Conservation (phyloP, 2,888 invertebrate species). For the Eupithecia pulchellata region DNA sequence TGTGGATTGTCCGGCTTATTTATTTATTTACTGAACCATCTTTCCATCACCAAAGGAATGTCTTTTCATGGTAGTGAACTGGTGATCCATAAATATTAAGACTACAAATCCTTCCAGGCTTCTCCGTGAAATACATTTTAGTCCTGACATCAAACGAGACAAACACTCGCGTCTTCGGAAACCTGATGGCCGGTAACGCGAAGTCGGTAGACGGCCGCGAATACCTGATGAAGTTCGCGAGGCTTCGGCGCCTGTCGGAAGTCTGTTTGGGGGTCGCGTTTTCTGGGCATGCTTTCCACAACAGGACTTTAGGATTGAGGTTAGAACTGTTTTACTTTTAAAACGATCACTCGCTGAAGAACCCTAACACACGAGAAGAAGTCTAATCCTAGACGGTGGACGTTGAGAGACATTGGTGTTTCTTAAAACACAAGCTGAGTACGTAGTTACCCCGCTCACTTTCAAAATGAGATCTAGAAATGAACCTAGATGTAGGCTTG, state of each 20-base stretch:
- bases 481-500: background rate
- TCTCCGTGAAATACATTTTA: constrained; percentile 79
- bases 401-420: too few relatives aligned
- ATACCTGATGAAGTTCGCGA: constrained; percentile 74
- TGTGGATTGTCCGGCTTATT: too few relatives aligned
- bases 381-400: too few relatives aligned
- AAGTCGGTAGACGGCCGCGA: constrained; percentile 68
- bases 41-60: too few relatives aligned
- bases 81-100: too few relatives aligned
- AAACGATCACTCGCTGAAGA: background rate
- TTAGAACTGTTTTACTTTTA: constrained; percentile 35
- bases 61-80: too few relatives aligned
- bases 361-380: too few relatives aligned
- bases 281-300: constrained; percentile 80
- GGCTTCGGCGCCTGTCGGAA: constrained; percentile 73
- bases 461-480: too few relatives aligned
- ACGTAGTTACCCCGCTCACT: too few relatives aligned
- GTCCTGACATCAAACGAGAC: constrained; percentile 74
- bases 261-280: constrained; percentile 83
- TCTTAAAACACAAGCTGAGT: too few relatives aligned
- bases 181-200: constrained; percentile 49
- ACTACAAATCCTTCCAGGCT: constrained; percentile 63
- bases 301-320: constrained; percentile 78
- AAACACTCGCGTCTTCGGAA: constrained; percentile 72
- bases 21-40: too few relatives aligned